Base-by-base conservation (phyloP, 2,888 invertebrate species). In the Morpho helenor region DNA sequence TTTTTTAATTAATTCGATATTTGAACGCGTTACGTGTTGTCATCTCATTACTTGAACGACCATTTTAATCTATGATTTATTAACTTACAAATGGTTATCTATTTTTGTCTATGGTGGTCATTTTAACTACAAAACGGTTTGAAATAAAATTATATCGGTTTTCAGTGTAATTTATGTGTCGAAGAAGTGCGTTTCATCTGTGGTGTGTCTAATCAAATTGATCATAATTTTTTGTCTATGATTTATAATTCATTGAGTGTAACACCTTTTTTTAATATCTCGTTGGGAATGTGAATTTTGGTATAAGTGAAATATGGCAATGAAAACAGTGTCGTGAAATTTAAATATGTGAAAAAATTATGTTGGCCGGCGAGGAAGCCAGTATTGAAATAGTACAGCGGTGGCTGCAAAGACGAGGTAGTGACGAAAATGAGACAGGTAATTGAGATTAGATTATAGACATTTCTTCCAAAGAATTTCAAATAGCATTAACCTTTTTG, bases 1-100 rank as follows among this genome's bases (percentile, higher is more conserved):
- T 83, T 78, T 77, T 82, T 84, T 82, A 83, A 87, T 87, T 85
- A 87, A 85, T 85, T 83, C 80, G 80, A 84, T 82, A 83, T 86
- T 83, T 80, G 85, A 83, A 82, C 82, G 75, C 77, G 69, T 70
- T 75, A 75, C 72, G 78, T 73, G 74, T 75, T 80, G 84, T 81
- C 82, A 80, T 65, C 57, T 52, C 43, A 31, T 31, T 31, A 31
- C 2, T 31, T 31, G 31, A 31, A 5, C 31, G 3, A 31, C 5
- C 31, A 31, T 31, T 31, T 31, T 31, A 5, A 31, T 31, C 31
- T 31, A 31, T 16, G 16, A 31, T 31, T 31, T 31, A 31, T 31
- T 31, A 5, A 31, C 3, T 5, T 5, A 31, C 3, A 31, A 31
- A 31, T 31, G 5, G 31, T 31, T 31, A 31, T 31, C 31, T 5